Percentiles rank a stretch among this genome's conserved stretches.
These are phyloP conservation scores for Meandrusa payeni DNA, from an alignment of 2,888 invertebrate species.

Conservation along the genomic window DNA sequence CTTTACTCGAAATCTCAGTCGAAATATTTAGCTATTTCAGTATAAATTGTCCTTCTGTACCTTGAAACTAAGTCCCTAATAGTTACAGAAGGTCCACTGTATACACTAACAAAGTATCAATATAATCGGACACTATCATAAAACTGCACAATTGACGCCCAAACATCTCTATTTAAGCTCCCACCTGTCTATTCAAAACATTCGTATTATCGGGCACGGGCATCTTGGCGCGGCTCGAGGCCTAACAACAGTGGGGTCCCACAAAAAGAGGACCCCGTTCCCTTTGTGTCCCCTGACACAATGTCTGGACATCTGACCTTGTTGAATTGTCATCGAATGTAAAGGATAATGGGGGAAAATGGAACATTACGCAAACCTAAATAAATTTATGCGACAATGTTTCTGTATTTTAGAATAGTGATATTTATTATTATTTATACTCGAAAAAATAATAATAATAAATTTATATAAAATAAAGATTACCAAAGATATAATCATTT, in stretches of 20 bases:
- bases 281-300: slow-evolving; percentile 54
- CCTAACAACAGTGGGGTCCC: slow-evolving; percentile 62
- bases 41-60: no score
- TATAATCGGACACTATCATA: slow-evolving; percentile 15
- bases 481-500: no score
- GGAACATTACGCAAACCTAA: no score
- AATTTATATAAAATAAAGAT: no score
- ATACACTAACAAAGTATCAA: not conserved
- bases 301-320: slow-evolving; percentile 56
- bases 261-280: slow-evolving; percentile 46
- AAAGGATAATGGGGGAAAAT: slow-evolving; percentile 30
- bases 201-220: slow-evolving; percentile 47
- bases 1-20: no score
- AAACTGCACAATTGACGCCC: slow-evolving; percentile 22
- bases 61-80: no score
- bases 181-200: slow-evolving; percentile 47
- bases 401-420: no score
- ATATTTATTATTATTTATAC: no score
- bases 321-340: slow-evolving; percentile 37
- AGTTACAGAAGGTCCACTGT: no score
- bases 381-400: no score
- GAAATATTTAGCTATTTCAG: no score
- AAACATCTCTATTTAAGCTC: slow-evolving; percentile 29
- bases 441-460: no score
- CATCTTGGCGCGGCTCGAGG: slow-evolving; percentile 57